Base-by-base conservation (phyloP, 2,113 vertebrate genomes). In the Zapus hudsonius region DNA sequence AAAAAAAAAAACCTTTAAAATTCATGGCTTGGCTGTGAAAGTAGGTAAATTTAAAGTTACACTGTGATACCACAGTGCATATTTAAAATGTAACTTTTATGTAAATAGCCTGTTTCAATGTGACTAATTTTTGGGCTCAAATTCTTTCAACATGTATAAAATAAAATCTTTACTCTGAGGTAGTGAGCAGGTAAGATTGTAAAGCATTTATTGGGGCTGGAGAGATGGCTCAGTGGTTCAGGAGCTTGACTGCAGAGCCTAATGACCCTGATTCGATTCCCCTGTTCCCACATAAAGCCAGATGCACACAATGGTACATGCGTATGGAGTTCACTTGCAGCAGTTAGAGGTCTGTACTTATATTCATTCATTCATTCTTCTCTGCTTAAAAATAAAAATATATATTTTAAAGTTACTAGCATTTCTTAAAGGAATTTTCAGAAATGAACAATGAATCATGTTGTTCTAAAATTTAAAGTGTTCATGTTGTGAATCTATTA, bases 381-480 rank as follows among this genome's bases (percentile, higher is more conserved):
- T n/a, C n/a, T n/a, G n/a, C n/a, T n/a, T n/a, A n/a, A n/a, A n/a
- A n/a, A n/a, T n/a, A n/a, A n/a, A n/a, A n/a, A n/a, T n/a, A n/a
- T n/a, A n/a, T n/a, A n/a, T 92, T 94, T 33, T 95, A 67, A 94
- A 87, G n/a, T 66, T 87, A 84, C 90, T 93, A 93, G 94, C 76
- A 90, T 16, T 84, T 87, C 63, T 89, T 94, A 95, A 94, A 79
- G n/a, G 61, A 96, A 86, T 90, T 82, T 90, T 94, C 92, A 85
- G 89, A 82, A 83, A 70, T 70, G 44, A 91, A 83, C 61, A 67
- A 69, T n/a, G 75, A 85, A 87, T 67, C 29, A 90, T 63, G 94
- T 27, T 79, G 44, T 92, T 86, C 1, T 64, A 73, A 84, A 25
- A 94, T 72, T 93, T 90, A 89, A 93, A 88, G 66, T 90, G 40